Evolutionary conservation across 2,888 invertebrate genomes (phyloP).

Genomic region (Cephus rjabovi): DNA sequence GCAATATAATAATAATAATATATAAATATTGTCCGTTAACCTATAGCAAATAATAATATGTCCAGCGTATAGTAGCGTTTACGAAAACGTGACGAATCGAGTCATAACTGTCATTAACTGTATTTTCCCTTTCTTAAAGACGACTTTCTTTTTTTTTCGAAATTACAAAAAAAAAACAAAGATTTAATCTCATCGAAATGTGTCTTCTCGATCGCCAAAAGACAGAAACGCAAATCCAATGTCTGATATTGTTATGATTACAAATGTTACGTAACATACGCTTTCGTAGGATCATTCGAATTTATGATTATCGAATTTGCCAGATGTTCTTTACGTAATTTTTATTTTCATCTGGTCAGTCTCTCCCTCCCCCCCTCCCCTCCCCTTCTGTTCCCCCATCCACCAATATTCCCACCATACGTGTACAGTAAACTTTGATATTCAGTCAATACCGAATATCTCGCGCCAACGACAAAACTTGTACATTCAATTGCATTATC

Average conservation of each 20-base stretch:
- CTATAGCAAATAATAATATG: slow-evolving; percentile 46
- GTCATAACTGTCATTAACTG: neutral
- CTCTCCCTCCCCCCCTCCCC: neutral
- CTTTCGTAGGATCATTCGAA: neutral
- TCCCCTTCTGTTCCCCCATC: too few relatives aligned
- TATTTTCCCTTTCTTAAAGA: neutral
- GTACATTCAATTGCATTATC: neutral
- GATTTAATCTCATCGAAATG: neutral
- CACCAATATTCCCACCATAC: too few relatives aligned
- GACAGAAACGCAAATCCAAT: neutral
- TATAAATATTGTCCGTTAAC: slow-evolving; percentile 47
- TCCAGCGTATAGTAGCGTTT: slow-evolving; percentile 4
- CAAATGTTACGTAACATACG: neutral
- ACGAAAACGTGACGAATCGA: neutral
- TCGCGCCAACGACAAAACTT: neutral
- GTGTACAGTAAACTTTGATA: neutral
- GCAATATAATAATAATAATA: slow-evolving; percentile 32
- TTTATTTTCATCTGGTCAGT: neutral
- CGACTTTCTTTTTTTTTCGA: neutral
- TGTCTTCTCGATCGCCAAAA: neutral
- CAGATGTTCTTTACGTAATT: neutral
- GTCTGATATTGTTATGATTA: neutral
- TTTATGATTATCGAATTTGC: neutral
- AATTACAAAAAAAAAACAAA: neutral
- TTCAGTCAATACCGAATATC: neutral